A percentile compares a stretch with the other conserved stretches of the same genome.
These are phyloP conservation scores for Clostera curtula DNA, from an alignment of 2,888 invertebrate genomes.

Conservation along the genomic window DNA sequence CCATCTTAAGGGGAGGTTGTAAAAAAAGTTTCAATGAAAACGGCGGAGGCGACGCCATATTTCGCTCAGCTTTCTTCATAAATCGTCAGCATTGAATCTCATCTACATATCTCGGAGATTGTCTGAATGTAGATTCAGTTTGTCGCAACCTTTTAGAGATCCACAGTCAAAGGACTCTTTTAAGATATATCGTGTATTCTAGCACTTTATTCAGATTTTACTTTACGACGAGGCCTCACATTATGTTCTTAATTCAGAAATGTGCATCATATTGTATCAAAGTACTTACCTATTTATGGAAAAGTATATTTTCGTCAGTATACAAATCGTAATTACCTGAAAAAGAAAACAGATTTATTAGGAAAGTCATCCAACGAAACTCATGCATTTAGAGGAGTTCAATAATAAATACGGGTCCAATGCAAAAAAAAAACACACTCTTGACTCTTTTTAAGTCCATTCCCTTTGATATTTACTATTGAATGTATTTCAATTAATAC, in stretches of 20 bases:
- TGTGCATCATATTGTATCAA: too few species aligned
- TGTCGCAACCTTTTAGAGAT: constrained; percentile 19
- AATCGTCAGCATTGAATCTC: constrained; percentile 57
- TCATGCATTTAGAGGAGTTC: constrained; percentile 1
- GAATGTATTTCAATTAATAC: constrained; percentile 29
- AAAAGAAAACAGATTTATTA: too few species aligned
- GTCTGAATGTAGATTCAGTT: constrained; percentile 28
- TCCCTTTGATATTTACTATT: constrained; percentile 17
- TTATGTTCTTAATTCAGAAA: too few species aligned
- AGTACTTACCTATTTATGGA: too few species aligned
- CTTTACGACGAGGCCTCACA: too few species aligned
- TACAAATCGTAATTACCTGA: too few species aligned
- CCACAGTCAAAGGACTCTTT: constrained; percentile 9
- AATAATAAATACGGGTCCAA: constrained; percentile 6
- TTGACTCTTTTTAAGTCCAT: constrained; percentile 14
- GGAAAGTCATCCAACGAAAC: too few species aligned
- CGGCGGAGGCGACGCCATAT: constrained; percentile 55
- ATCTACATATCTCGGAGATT: constrained; percentile 58
- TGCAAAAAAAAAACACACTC: constrained; percentile 9
- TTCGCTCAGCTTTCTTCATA: constrained; percentile 61
- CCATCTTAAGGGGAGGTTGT: constrained; percentile 50
- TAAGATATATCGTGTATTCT: background rate
- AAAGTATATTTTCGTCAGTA: too few species aligned
- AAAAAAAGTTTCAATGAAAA: constrained; percentile 62
- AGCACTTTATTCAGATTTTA: too few species aligned